phyloP scores from a whole-genome alignment of 1,140 invertebrate genomes.

The Heterodera schachtii region DNA sequence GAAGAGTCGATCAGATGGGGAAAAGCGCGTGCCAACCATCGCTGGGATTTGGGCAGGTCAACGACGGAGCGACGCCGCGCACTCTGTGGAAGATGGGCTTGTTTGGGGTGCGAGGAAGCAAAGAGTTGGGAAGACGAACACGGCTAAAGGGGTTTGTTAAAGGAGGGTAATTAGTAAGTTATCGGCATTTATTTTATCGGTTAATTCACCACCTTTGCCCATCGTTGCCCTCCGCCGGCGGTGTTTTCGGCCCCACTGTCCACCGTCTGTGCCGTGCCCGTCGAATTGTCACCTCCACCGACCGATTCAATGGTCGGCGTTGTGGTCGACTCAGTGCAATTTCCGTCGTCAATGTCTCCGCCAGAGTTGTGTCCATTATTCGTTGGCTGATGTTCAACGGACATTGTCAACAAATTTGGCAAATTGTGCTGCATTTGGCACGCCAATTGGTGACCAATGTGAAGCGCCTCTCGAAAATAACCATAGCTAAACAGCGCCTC shows the following conservation, averaged over 20 bases:
- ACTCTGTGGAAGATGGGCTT: background rate
- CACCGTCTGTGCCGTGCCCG: background rate
- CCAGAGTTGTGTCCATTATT: background rate
- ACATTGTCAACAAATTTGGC: conserved; percentile 13
- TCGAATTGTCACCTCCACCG: conserved; percentile 3
- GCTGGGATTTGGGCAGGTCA: background rate
- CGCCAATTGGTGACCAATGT: conserved; percentile 34
- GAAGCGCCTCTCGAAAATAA: conserved; percentile 37
- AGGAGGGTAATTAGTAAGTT: no score
- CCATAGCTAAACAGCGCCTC: conserved; percentile 43
- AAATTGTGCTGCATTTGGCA: conserved; percentile 29
- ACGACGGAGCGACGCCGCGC: conserved; percentile 14
- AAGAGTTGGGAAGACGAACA: conserved; percentile 7
- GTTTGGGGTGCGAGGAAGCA: background rate
- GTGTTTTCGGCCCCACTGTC: background rate
- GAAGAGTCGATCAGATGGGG: conserved; percentile 27
- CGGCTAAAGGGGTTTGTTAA: background rate
- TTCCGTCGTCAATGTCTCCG: background rate
- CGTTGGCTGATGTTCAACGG: background rate
- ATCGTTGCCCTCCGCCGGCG: background rate
- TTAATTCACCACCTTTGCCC: background rate
- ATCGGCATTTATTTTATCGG: no score
- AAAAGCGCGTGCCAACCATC: conserved; percentile 9
- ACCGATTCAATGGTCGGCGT: background rate
- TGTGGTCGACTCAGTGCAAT: background rate